Percentiles rank a stretch among this genome's conserved stretches.
Conservation (phyloP, 1,140 invertebrate genomes). For the Eubasilissa regina region DNA sequence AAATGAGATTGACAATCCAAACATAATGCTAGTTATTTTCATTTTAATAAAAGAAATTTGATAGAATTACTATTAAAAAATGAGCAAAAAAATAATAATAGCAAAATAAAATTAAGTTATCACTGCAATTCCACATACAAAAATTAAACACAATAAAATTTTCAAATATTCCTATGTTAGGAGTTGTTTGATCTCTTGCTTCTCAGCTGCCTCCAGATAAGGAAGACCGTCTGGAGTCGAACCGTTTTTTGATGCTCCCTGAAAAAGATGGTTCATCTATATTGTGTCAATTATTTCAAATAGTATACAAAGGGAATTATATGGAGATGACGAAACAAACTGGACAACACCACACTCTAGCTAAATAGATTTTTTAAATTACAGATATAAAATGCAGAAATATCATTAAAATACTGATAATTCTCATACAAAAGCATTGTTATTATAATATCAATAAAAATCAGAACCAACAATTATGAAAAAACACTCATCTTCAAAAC, state of each 20-base stretch:
- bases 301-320: too few relatives aligned
- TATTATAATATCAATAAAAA: too few relatives aligned
- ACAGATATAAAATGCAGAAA: too few relatives aligned
- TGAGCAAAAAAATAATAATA: constrained; percentile 10
- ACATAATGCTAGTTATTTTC: neutral
- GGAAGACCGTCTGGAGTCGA: constrained; percentile 88
- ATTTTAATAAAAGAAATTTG: constrained; percentile 2
- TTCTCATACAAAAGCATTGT: too few relatives aligned
- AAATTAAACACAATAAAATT: constrained; percentile 44
- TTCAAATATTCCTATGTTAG: constrained; percentile 55
- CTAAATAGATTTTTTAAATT: too few relatives aligned
- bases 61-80: constrained; percentile 3
- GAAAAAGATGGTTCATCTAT: constrained; percentile 59
- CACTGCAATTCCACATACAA: constrained; percentile 49
- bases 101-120: constrained; percentile 17
- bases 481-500: too few relatives aligned
- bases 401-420: too few relatives aligned
- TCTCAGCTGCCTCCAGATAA: constrained; percentile 92
- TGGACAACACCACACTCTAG: too few relatives aligned
- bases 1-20: too few relatives aligned
- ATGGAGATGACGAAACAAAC: too few relatives aligned
- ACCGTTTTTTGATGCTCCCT: constrained; percentile 89
- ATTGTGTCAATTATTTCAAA: too few relatives aligned
- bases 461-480: too few relatives aligned
- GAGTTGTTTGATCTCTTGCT: constrained; percentile 90